Base-by-base conservation (phyloP, 2,888 invertebrate genomes). In the Allophyes oxyacanthae region DNA sequence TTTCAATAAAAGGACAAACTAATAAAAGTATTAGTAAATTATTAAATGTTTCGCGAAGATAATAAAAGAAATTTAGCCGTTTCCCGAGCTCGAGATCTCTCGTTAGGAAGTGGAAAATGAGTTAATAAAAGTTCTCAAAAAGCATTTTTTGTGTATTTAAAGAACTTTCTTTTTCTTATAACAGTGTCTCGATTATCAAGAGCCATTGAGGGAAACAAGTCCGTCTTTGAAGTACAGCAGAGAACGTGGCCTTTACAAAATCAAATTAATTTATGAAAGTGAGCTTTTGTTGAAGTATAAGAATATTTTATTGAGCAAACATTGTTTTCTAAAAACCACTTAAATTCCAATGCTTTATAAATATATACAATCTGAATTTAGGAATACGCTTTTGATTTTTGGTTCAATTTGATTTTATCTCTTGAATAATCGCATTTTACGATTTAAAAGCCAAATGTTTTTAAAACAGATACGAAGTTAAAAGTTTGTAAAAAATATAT, bases 111-210 rank as follows among this genome's bases (percentile, higher is more conserved):
- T 72, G 55, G 72, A 67, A 78, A 81, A 76, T 77, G 61, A 78
- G 75, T 77, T 78, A 72, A 76, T 78, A 80, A 79, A 77, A 79
- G 62, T 77, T 75, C 54, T 57, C 37, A 25, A 53, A 61, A 78
- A 66, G 53, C 48, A 70, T 72, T 81, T 78, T 70, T 77, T 61
- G 51, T 71, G 52, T 71, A 68, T 64, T 71, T 67, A 67, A 64
- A 58, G 49, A 76, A 73, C 61, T 74, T 74, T 69, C 32, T 66
- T 62, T 69, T 75, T 71, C 60, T 71, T 68, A 56, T 56, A 72
- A 72, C 72, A 63, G 64, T 71, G 73, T 74, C 78, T 75, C 75
- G 68, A 79, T 81, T 79, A 78, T 75, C 70, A 79, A 79, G 69
- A 62, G 68, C 70, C 66, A 75, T 77, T 80, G 76, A 78, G 64